Conservation (phyloP, 2,797 vertebrate genomes). For the Sebastes reedi region DNA sequence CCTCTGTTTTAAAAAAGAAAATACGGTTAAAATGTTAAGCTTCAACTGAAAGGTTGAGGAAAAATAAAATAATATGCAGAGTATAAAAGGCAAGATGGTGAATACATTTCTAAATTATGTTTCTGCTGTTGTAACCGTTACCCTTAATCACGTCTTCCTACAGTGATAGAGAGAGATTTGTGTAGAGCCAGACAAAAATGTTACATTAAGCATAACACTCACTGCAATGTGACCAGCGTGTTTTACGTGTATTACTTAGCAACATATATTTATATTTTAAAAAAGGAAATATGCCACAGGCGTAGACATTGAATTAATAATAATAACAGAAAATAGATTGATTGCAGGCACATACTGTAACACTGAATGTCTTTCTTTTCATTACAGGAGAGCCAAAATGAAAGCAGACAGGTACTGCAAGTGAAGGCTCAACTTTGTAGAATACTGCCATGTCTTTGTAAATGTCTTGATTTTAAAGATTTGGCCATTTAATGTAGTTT, state of each 20-base stretch:
- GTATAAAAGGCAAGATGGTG: background rate
- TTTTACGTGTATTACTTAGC: background rate
- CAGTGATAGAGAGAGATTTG: background rate
- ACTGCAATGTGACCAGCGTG: background rate
- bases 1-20: background rate
- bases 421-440: slow-evolving; percentile 71
- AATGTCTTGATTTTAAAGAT: slow-evolving; percentile 23
- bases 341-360: background rate
- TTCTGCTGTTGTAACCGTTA: background rate
- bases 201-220: background rate
- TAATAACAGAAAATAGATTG: background rate
- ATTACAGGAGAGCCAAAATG: slow-evolving; percentile 92
- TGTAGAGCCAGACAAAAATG: background rate
- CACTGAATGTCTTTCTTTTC: slow-evolving; percentile 29
- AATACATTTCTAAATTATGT: background rate
- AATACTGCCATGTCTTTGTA: slow-evolving; percentile 5
- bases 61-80: background rate
- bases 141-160: background rate
- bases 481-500: background rate
- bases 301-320: background rate
- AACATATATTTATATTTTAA: background rate
- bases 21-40: background rate
- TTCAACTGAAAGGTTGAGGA: background rate
- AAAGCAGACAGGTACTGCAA: slow-evolving; percentile 99
- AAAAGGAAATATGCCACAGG: background rate